These are phyloP conservation scores for Ostrea denselamellosa DNA, from an alignment of 1,140 invertebrate genomes.

Conservation along the genomic window DNA sequence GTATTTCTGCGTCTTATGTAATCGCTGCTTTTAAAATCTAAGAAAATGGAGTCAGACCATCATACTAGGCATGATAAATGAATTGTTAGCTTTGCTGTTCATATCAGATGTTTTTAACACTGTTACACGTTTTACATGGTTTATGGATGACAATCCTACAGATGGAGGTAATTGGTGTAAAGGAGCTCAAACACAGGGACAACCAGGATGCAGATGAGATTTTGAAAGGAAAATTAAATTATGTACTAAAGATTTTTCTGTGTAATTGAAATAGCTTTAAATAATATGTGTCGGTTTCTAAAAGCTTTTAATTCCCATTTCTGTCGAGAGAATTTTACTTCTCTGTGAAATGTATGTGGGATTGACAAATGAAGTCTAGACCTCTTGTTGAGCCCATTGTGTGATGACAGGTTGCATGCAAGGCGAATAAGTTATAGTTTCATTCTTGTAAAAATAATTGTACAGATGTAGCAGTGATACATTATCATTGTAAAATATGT, in stretches of 20 bases:
- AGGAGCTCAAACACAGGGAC: not conserved
- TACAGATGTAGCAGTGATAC: not conserved
- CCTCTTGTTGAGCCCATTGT: not conserved
- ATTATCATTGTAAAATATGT: not conserved
- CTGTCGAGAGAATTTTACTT: not conserved
- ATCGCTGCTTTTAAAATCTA: not conserved
- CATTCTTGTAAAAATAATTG: not conserved
- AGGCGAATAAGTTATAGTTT: not conserved
- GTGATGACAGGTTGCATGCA: not conserved
- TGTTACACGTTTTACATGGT: not conserved
- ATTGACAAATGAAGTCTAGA: not conserved
- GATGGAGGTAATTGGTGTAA: not conserved
- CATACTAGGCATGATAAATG: not conserved
- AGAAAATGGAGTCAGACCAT: conserved; percentile 3
- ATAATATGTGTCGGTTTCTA: not conserved
- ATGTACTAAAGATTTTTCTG: not conserved
- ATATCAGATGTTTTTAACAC: not conserved
- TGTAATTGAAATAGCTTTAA: not conserved
- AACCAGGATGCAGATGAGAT: not conserved
- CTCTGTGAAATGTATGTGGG: not conserved
- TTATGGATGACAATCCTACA: not conserved
- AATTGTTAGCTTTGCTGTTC: not conserved
- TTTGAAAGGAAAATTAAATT: not conserved
- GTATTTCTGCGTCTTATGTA: conserved; percentile 15
- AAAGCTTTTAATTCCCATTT: not conserved